Evolutionary conservation across 2,113 vertebrate genomes (phyloP).

Genomic region (Pandion haliaetus): DNA sequence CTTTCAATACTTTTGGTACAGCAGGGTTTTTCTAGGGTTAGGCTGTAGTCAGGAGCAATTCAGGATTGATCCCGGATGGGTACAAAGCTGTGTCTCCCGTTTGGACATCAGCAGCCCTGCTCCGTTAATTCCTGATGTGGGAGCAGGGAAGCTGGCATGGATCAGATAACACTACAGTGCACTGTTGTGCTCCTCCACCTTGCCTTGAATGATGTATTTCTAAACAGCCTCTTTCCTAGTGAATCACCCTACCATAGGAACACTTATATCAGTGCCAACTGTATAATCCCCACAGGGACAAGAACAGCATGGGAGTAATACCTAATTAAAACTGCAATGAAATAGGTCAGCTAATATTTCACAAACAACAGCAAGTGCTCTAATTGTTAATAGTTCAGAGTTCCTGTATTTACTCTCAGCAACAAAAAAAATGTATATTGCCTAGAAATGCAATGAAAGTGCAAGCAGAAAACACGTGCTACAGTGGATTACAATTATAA

Average conservation of each 20-base stretch:
- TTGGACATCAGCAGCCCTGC: neutral
- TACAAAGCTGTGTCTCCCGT: neutral
- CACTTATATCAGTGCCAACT: conserved; percentile 7
- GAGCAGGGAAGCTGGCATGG: neutral
- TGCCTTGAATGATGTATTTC: neutral
- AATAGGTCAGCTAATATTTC: conserved; percentile 65
- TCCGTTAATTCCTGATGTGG: neutral
- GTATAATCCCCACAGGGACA: neutral
- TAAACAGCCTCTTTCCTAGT: neutral
- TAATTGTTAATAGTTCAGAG: conserved; percentile 40
- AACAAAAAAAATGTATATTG: neutral
- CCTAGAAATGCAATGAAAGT: conserved; percentile 7
- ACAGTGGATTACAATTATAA: neutral
- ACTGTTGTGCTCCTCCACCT: neutral
- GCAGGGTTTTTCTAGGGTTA: neutral
- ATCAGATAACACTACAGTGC: neutral
- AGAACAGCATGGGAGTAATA: conserved; percentile 59
- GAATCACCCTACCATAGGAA: neutral
- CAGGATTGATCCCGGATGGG: neutral
- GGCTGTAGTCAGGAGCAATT: neutral
- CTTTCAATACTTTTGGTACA: neutral
- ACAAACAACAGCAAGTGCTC: conserved; percentile 43
- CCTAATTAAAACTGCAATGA: conserved; percentile 66
- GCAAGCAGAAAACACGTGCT: neutral
- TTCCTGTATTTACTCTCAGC: conserved; percentile 29